Evolutionary conservation across 2,888 invertebrate genomes (phyloP), one percentile per base, ranked within the genome.

Genomic region (Drosophila flavopinicola): DNA sequence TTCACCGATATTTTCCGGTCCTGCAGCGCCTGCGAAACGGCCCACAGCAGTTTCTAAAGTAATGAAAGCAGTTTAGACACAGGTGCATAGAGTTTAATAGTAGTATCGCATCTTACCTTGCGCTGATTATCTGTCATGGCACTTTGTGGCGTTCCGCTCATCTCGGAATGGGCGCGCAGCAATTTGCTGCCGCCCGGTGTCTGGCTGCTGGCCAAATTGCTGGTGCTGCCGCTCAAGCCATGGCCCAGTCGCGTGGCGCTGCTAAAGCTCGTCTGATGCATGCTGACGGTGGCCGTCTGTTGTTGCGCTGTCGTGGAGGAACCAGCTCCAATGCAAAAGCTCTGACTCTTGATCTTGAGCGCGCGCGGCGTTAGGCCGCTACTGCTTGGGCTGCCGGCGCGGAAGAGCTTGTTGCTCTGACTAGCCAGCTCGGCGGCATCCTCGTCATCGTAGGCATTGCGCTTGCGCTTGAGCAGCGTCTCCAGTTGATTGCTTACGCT

Each of bases 21-120:
- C 37, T 95, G 93, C 13, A 96, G 91, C 0, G 96, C 95, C 84
- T 95, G 94, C 2, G 95, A 94, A 3, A 96, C 95, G 0, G 96
- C 96, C 96, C 96, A 96, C 13, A 96, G 91, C 23, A 96, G 92
- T 93, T 96, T 96, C 95, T 90, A n/a, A 10, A 27, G 38, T 25
- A 3, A n/a, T 10, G n/a, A 5, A 1, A 13, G 0, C 1, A 10
- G 7, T 15, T 11, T 10, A 15, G n/a, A 27, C n/a, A 30, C 0
- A 0, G 30, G 1, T 15, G 33, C 0, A 2, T 10, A 15, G 2
- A 11, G 4, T 20, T 20, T 2, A 20, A 20, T 20, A 20, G 4
- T 20, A 20, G 4, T 20, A 20, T 20, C 2, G 20, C 2, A 2
- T 10, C 11, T 10, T 45, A 89, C 90, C 85, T 90, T 91, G 30